A percentile compares a stretch with the other conserved stretches of the same genome.
These are phyloP conservation scores for Microtus californicus DNA, from an alignment of 2,797 vertebrate species.

Conservation along the genomic window DNA sequence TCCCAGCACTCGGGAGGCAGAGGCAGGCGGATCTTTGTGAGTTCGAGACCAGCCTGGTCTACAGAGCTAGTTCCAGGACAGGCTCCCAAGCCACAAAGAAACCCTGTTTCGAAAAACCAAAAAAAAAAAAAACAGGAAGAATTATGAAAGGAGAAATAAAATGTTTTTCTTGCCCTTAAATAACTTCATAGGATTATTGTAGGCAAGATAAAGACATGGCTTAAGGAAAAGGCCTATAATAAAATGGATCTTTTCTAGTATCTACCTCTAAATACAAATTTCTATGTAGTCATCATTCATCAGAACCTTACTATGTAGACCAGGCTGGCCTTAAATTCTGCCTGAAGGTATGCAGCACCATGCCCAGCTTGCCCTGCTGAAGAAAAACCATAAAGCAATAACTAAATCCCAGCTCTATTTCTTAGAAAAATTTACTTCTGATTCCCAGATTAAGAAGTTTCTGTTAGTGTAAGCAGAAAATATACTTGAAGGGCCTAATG, in stretches of 20 bases:
- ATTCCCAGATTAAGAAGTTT: not conserved
- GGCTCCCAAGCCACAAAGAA: too few species aligned
- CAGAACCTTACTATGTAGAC: not conserved
- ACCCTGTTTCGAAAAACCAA: too few species aligned
- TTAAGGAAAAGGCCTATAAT: not conserved
- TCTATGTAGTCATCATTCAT: not conserved
- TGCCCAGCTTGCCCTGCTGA: not conserved
- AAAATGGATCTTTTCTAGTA: not conserved
- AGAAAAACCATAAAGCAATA: constrained; percentile 29
- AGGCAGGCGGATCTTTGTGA: too few species aligned
- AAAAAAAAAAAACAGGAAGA: too few species aligned
- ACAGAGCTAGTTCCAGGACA: too few species aligned
- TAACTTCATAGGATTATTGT: not conserved
- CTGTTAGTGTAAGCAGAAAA: not conserved
- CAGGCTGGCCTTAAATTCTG: not conserved
- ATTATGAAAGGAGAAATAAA: not conserved
- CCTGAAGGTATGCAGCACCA: not conserved
- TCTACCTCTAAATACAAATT: not conserved
- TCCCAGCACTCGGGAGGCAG: too few species aligned
- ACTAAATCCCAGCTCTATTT: not conserved
- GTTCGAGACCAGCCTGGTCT: too few species aligned
- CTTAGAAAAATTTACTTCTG: not conserved
- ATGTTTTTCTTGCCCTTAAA: not conserved
- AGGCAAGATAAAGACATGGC: not conserved
- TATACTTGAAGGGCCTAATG: not conserved